Conservation (phyloP, 1,140 invertebrate genomes). For the Ladona fulva region DNA sequence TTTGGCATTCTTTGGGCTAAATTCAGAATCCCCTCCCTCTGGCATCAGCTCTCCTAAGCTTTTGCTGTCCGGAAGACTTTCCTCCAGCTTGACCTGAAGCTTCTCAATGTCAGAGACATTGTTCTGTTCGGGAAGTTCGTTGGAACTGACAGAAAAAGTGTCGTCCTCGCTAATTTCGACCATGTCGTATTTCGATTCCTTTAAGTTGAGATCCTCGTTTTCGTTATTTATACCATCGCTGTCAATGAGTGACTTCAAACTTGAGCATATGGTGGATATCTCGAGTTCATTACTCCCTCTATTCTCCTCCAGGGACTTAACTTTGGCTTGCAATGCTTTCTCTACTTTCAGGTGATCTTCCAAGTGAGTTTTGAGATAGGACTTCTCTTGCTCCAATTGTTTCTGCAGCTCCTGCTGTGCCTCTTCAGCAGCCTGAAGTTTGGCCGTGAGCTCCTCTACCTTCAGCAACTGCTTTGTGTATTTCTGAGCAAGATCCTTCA, state of each 20-base stretch:
- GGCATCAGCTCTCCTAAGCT: neutral
- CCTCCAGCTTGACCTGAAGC: neutral
- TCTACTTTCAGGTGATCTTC: neutral
- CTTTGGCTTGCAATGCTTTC: neutral
- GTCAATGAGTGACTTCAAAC: neutral
- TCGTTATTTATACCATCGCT: neutral
- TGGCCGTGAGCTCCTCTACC: conserved; percentile 37
- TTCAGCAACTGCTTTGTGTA: conserved; percentile 39
- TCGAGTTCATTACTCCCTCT: neutral
- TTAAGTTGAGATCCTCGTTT: neutral
- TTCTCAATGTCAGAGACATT: neutral
- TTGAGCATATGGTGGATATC: neutral
- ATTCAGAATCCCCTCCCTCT: neutral
- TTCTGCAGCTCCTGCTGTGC: conserved; percentile 37
- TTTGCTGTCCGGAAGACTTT: neutral
- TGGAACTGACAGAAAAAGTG: neutral
- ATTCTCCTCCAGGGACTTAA: neutral
- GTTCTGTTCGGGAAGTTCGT: neutral
- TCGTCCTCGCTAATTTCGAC: neutral
- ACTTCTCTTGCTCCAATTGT: conserved; percentile 24
- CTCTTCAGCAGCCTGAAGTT: conserved; percentile 35
- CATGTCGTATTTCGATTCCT: neutral
- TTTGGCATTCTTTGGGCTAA: neutral
- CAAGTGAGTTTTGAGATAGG: neutral
- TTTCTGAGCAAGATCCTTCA: conserved; percentile 42